phyloP scores from a whole-genome alignment of 2,888 invertebrate species.

The Lithophane socia region DNA sequence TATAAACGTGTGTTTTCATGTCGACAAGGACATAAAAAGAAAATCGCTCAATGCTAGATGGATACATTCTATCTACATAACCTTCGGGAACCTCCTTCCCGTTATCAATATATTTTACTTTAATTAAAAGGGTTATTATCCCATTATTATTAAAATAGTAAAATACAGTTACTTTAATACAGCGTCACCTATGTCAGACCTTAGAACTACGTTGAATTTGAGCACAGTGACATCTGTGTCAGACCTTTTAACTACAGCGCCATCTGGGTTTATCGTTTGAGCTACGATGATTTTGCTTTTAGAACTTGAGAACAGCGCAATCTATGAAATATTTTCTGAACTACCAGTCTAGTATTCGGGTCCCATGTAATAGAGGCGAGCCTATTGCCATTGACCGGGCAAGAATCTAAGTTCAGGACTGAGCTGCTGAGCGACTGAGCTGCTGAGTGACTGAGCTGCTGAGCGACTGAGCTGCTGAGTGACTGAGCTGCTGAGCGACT shows the following conservation, averaged over 20 bases:
- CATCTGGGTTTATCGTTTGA: neutral
- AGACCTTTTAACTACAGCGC: neutral
- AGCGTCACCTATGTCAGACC: neutral
- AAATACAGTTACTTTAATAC: neutral
- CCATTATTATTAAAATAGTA: no score
- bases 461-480: no score
- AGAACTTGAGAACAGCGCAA: neutral
- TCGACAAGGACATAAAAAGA: neutral
- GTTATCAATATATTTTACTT: neutral
- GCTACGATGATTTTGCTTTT: neutral
- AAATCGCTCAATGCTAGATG: neutral
- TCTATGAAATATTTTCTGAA: neutral
- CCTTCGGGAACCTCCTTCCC: neutral
- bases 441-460: no score
- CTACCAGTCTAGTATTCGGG: neutral
- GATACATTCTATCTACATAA: neutral
- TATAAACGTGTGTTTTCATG: neutral
- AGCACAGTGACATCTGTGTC: neutral
- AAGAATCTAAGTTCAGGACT: no score
- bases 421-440: no score
- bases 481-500: no score
- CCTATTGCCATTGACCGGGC: no score
- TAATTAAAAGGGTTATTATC: neutral
- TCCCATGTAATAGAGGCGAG: no score
- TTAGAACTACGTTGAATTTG: neutral